Evolutionary conservation across 2,797 vertebrate species (phyloP).

Genomic region (Acipenser oxyrinchus): DNA sequence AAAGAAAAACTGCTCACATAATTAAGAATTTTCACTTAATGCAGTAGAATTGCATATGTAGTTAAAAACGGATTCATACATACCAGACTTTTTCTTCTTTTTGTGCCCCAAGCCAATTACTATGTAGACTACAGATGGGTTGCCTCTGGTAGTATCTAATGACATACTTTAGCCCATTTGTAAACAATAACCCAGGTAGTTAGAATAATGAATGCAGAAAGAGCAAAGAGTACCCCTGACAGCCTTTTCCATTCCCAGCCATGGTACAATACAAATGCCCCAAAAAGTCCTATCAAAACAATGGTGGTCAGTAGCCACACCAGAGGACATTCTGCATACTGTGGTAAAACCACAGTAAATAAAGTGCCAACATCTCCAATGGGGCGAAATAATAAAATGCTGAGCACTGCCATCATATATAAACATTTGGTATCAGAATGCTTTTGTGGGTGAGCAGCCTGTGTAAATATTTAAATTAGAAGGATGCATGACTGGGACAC

Average conservation of each 20-base stretch:
- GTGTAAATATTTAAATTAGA: not conserved
- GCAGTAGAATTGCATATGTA: no score
- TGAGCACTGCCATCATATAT: not conserved
- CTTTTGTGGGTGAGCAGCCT: not conserved
- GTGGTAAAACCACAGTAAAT: conserved; percentile 8
- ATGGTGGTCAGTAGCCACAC: conserved; percentile 1
- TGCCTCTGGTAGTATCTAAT: not conserved
- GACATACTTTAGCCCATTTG: not conserved
- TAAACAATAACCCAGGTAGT: conserved; percentile 3
- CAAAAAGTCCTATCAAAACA: not conserved
- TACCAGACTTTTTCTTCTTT: not conserved
- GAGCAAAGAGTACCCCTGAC: not conserved
- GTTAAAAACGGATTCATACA: not conserved
- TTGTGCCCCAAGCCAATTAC: not conserved
- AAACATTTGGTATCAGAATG: conserved; percentile 2
- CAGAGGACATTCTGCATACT: not conserved
- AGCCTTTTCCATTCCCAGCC: not conserved
- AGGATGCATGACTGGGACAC: not conserved
- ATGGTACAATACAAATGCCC: not conserved
- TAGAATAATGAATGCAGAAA: not conserved
- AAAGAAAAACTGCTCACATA: no score
- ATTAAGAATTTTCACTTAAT: no score
- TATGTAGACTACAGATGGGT: not conserved
- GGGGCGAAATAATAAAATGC: not conserved
- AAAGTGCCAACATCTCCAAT: not conserved